Evolutionary conservation across 2,113 vertebrate species (phyloP), one percentile per base, ranked within the genome.

Genomic region (Phalacrocorax brasilianus): DNA sequence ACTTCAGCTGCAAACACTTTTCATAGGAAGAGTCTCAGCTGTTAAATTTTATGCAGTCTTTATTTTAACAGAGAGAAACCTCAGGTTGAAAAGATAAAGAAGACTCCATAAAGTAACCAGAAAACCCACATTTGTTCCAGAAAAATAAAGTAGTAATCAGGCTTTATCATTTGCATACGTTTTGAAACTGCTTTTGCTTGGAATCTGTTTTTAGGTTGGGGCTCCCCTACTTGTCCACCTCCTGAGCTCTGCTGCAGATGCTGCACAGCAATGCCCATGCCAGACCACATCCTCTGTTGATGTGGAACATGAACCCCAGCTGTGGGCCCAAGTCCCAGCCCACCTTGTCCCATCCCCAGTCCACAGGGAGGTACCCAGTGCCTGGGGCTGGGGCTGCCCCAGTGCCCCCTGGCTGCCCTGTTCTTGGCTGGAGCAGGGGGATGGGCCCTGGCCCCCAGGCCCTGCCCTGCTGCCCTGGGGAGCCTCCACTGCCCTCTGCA

Each of bases 341-440:
- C 53, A 67, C 8, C 24, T 63, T 55, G 18, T 45, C 22, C 52
- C 22, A 35, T 26, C 16, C 44, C 52, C 53, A 66, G 21, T 23
- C 14, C 44, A 47, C 53, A 70, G 21, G 2, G 17, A 44, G 14
- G 24, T n/a, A 8, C 15, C n/a, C 6, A 0, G 4, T 70, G 58
- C 15, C n/a, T 9, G 12, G 11, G 19, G 5, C 11, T 76, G 63
- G 5, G 26, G 35, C 33, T 66, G 24, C 38, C 13, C 3, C 0
- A 0, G 19, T 38, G 8, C 1, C 7, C 16, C 5, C 35, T 1
- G 1, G 4, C 13, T 79, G 26, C 11, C 32, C 40, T 61, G 49
- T 5, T 81, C 23, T 40, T 38, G 28, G 5, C 15, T 3, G n/a
- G 1, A 28, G 7, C 52, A 17, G 11, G 53, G 30, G 67, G 42